These are phyloP conservation scores for Chiloscyllium plagiosum DNA, from an alignment of 2,113 vertebrate species.

Conservation along the genomic window DNA sequence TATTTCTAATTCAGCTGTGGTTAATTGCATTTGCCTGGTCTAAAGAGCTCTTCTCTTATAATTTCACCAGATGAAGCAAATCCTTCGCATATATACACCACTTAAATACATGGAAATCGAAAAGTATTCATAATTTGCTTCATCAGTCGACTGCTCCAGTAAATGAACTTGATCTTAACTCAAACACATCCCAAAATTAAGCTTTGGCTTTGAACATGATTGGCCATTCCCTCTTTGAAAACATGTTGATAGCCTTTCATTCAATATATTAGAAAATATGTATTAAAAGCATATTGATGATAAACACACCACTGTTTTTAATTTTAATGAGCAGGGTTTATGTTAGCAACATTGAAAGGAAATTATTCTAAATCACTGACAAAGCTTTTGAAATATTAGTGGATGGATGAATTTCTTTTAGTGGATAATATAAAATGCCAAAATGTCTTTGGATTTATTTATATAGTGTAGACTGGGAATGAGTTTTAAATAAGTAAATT, in stretches of 20 bases:
- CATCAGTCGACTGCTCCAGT: not conserved
- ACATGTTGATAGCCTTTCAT: not conserved
- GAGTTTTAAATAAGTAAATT: not conserved
- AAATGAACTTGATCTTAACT: not conserved
- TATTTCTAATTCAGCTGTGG: not conserved
- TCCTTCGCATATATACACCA: not conserved
- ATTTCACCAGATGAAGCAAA: not conserved
- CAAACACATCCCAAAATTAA: not conserved
- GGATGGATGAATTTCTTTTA: not conserved
- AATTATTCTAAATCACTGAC: not conserved
- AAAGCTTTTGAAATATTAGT: not conserved
- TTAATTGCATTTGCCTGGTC: slow-evolving; percentile 1
- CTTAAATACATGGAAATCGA: not conserved
- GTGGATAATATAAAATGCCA: not conserved
- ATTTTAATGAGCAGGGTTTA: not conserved
- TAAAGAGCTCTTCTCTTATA: not conserved
- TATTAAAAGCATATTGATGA: not conserved
- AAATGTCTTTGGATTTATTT: not conserved
- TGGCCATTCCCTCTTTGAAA: not conserved
- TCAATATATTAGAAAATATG: not conserved
- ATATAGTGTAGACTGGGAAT: not conserved
- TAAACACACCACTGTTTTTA: not conserved
- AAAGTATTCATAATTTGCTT: not conserved
- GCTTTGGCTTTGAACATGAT: not conserved
- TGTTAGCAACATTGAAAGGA: not conserved